Evolutionary conservation across 2,797 vertebrate species (phyloP).

Genomic region (Sebastes goodei): DNA sequence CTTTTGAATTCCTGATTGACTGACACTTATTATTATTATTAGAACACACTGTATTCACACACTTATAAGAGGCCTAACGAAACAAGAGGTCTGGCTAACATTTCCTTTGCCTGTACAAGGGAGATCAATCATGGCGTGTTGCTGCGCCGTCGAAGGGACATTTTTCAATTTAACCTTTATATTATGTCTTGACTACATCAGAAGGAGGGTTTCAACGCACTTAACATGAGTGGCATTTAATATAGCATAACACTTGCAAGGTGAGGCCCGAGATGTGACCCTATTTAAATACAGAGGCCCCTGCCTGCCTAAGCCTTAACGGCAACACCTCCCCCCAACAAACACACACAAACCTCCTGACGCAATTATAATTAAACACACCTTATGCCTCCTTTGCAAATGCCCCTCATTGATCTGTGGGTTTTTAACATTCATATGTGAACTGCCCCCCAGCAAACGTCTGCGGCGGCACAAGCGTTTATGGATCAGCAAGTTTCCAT

Average conservation of each 20-base stretch:
- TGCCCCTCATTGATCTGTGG: conserved; percentile 94
- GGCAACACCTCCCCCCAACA: conserved; percentile 65
- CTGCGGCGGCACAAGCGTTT: conserved; percentile 81
- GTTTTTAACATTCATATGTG: conserved; percentile 89
- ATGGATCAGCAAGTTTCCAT: conserved; percentile 99
- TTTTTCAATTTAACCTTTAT: conserved; percentile 94
- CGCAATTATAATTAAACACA: conserved; percentile 96
- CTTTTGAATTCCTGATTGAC: conserved; percentile 81
- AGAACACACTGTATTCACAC: conserved; percentile 75
- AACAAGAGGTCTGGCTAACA: conserved; percentile 76
- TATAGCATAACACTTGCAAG: conserved; percentile 93
- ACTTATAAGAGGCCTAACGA: conserved; percentile 58
- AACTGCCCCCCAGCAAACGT: conserved; percentile 93
- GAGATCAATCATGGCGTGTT: conserved; percentile 93
- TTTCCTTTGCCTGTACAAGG: conserved; percentile 86
- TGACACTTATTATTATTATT: conserved; percentile 72
- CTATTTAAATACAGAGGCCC: conserved; percentile 93
- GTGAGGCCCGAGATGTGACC: conserved; percentile 93
- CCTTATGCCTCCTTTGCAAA: conserved; percentile 97
- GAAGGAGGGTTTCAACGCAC: conserved; percentile 86
- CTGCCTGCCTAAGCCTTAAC: conserved; percentile 78
- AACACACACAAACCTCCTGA: conserved; percentile 67
- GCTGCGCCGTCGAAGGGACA: conserved; percentile 87
- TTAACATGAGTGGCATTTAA: conserved; percentile 99
- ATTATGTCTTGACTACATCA: conserved; percentile 87